Percentiles rank a stretch among this genome's conserved stretches.
phyloP scores from a whole-genome alignment of 1,140 invertebrate species.

The Diorhabda carinulata region DNA sequence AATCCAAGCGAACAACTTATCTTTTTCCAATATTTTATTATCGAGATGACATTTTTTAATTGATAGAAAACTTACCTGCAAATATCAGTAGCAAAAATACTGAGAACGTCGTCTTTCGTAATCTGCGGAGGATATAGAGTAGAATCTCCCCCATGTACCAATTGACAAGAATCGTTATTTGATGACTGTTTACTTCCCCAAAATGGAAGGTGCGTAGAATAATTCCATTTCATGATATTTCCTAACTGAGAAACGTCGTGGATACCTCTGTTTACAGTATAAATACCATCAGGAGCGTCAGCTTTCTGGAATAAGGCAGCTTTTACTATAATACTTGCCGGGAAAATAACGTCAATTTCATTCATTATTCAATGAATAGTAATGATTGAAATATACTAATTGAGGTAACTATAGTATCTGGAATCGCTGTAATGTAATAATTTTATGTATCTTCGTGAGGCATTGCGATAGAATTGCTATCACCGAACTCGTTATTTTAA shows the following conservation, averaged over 20 bases:
- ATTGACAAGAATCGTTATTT: constrained; percentile 49
- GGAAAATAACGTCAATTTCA: too few species aligned
- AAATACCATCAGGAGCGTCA: constrained; percentile 52
- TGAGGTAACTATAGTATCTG: too few species aligned
- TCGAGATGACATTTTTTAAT: too few species aligned
- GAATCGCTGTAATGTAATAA: too few species aligned
- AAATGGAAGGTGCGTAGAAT: constrained; percentile 38
- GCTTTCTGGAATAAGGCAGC: constrained; percentile 50
- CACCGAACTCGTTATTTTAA: too few species aligned
- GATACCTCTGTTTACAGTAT: constrained; percentile 52
- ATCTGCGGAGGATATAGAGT: constrained; percentile 57
- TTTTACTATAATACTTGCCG: too few species aligned
- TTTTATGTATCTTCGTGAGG: too few species aligned
- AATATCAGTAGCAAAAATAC: constrained; percentile 56
- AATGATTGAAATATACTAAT: too few species aligned
- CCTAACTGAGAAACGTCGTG: constrained; percentile 50
- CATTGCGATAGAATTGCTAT: too few species aligned
- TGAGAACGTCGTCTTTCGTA: constrained; percentile 47
- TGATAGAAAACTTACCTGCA: constrained; percentile 51
- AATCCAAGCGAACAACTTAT: too few species aligned
- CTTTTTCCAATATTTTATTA: too few species aligned
- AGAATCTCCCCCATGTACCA: constrained; percentile 56
- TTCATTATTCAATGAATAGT: too few species aligned
- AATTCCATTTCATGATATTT: constrained; percentile 54
- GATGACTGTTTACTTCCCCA: constrained; percentile 43